A percentile compares a stretch with the other conserved stretches of the same genome.
phyloP scores from a whole-genome alignment of 2,888 invertebrate genomes.

The Escarpia spicata region DNA sequence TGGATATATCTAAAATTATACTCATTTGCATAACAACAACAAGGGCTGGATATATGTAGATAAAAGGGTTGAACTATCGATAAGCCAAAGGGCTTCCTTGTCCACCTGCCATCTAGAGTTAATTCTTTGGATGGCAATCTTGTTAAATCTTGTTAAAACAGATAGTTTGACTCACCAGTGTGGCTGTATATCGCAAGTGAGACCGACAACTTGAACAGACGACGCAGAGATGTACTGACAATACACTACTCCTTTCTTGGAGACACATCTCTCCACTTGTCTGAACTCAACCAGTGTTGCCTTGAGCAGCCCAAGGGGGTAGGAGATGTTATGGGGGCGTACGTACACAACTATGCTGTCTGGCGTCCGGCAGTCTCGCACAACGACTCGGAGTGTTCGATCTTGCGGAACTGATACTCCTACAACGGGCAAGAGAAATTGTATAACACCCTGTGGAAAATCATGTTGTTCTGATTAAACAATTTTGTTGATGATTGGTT shows the following conservation, averaged over 20 bases:
- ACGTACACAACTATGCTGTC: slow-evolving; percentile 42
- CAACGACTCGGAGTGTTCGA: neutral
- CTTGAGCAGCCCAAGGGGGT: slow-evolving; percentile 45
- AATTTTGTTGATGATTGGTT: too few relatives aligned
- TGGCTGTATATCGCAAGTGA: neutral
- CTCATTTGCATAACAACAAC: too few relatives aligned
- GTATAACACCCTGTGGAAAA: neutral
- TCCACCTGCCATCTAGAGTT: too few relatives aligned
- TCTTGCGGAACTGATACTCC: neutral
- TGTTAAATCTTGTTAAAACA: too few relatives aligned
- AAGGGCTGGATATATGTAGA: too few relatives aligned
- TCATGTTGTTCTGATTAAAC: too few relatives aligned
- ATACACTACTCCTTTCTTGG: slow-evolving; percentile 45
- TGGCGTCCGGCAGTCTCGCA: slow-evolving; percentile 30
- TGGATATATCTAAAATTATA: too few relatives aligned
- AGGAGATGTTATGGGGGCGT: slow-evolving; percentile 41
- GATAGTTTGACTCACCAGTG: neutral
- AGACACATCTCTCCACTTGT: slow-evolving; percentile 44
- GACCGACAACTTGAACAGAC: slow-evolving; percentile 35
- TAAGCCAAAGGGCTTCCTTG: too few relatives aligned
- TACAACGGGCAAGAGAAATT: neutral
- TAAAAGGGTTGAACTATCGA: too few relatives aligned
- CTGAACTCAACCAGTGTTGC: slow-evolving; percentile 42
- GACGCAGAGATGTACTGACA: slow-evolving; percentile 46
- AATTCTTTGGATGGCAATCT: too few relatives aligned